Evolutionary conservation across 2,113 vertebrate genomes (phyloP).

Genomic region (Australoheros scitulus): DNA sequence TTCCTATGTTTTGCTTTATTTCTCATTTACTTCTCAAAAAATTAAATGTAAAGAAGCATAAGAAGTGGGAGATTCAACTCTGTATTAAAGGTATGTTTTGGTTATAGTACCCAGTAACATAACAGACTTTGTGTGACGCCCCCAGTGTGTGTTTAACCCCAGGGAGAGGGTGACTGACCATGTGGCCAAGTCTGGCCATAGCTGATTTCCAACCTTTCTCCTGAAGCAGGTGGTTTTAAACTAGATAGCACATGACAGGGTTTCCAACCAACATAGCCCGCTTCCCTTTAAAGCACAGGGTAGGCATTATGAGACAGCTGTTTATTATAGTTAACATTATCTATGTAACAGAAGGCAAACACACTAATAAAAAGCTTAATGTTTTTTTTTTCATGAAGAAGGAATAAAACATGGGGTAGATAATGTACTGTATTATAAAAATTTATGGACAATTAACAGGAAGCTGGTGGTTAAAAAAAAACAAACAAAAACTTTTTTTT

Average conservation of each 20-base stretch:
- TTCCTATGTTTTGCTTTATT: neutral
- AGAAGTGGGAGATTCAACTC: neutral
- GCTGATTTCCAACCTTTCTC: slow-evolving; percentile 47
- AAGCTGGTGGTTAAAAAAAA: neutral
- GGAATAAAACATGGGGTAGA: neutral
- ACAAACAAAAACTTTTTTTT: too few species aligned
- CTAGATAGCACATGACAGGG: neutral
- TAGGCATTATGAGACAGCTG: neutral
- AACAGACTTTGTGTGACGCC: neutral
- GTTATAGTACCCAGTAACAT: neutral
- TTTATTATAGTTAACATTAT: neutral
- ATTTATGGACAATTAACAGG: neutral
- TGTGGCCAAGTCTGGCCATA: slow-evolving; percentile 47
- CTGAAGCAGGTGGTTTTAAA: slow-evolving; percentile 38
- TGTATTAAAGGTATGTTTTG: neutral
- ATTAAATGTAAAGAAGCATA: neutral
- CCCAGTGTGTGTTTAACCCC: slow-evolving; percentile 58
- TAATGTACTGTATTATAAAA: neutral
- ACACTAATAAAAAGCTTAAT: neutral
- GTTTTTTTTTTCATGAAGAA: neutral
- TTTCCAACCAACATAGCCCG: neutral
- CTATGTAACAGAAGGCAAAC: neutral
- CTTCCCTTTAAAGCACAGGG: slow-evolving; percentile 7
- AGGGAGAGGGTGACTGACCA: slow-evolving; percentile 64
- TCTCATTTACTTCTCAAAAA: neutral